Conservation (phyloP, 2,888 invertebrate genomes). For the Protonemura montana region DNA sequence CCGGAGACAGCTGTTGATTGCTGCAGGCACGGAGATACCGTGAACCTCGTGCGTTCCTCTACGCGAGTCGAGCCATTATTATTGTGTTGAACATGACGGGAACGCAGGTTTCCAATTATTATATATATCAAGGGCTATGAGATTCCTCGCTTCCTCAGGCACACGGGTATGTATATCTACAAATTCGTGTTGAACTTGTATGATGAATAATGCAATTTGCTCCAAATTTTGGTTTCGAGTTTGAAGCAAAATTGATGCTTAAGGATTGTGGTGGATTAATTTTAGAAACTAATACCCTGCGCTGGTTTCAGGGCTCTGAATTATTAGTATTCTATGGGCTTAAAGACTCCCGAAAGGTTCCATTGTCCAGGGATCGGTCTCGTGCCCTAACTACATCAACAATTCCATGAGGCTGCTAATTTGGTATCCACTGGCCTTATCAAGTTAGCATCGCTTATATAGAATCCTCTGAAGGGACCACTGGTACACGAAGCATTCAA, state of each 20-base stretch:
- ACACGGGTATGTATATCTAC: background rate
- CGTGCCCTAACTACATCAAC: background rate
- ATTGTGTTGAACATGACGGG: background rate
- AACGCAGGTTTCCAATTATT: background rate
- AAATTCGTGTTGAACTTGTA: background rate
- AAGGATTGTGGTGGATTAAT: background rate
- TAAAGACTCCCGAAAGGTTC: background rate
- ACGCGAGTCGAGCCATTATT: background rate
- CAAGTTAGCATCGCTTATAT: background rate
- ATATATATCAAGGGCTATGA: background rate
- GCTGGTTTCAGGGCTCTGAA: background rate
- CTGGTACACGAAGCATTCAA: background rate
- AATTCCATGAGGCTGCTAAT: background rate
- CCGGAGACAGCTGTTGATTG: background rate
- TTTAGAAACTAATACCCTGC: background rate
- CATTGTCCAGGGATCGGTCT: slow-evolving; percentile 1
- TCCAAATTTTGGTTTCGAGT: background rate
- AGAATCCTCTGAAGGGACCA: background rate
- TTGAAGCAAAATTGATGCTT: background rate
- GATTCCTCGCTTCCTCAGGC: background rate
- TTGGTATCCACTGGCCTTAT: background rate
- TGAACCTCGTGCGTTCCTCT: background rate
- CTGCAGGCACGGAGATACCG: background rate
- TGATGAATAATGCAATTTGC: background rate
- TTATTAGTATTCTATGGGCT: background rate